phyloP scores from a whole-genome alignment of 1,140 invertebrate species.

The Portunus trituberculatus region DNA sequence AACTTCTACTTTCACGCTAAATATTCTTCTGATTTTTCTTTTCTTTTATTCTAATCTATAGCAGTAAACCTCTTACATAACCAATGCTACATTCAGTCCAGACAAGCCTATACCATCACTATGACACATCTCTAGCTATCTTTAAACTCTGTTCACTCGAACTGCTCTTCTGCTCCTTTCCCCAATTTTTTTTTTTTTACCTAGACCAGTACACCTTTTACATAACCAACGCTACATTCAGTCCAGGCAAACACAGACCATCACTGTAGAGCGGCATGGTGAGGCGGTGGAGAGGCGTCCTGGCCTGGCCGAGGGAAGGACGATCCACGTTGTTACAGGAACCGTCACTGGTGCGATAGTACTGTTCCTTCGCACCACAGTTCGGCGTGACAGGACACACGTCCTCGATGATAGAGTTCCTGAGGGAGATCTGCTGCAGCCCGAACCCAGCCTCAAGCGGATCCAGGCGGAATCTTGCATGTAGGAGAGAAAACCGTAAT shows the following conservation, averaged over 20 bases:
- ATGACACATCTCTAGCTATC: no score
- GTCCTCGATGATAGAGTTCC: slow-evolving; percentile 64
- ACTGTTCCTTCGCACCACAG: slow-evolving; percentile 61
- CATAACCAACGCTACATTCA: not conserved
- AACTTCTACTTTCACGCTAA: not conserved
- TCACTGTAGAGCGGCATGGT: slow-evolving; percentile 90
- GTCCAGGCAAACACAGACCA: slow-evolving; percentile 82
- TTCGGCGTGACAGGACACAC: slow-evolving; percentile 51
- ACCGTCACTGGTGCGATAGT: slow-evolving; percentile 89
- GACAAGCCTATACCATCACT: slow-evolving; percentile 85
- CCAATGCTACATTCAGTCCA: not conserved
- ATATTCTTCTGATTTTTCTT: not conserved
- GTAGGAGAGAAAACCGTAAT: no score
- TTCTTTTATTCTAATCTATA: not conserved
- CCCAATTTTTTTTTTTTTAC: not conserved
- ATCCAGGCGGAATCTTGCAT: slow-evolving; percentile 51
- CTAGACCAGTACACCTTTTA: not conserved
- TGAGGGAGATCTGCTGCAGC: slow-evolving; percentile 68
- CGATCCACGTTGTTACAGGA: slow-evolving; percentile 91
- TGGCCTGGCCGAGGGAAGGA: slow-evolving; percentile 87
- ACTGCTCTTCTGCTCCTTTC: no score
- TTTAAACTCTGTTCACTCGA: no score
- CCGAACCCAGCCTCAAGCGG: slow-evolving; percentile 66
- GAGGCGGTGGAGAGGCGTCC: slow-evolving; percentile 89
- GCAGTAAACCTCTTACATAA: not conserved